Conservation (phyloP, 2,888 invertebrate genomes). For the Luperina nickerlii region DNA sequence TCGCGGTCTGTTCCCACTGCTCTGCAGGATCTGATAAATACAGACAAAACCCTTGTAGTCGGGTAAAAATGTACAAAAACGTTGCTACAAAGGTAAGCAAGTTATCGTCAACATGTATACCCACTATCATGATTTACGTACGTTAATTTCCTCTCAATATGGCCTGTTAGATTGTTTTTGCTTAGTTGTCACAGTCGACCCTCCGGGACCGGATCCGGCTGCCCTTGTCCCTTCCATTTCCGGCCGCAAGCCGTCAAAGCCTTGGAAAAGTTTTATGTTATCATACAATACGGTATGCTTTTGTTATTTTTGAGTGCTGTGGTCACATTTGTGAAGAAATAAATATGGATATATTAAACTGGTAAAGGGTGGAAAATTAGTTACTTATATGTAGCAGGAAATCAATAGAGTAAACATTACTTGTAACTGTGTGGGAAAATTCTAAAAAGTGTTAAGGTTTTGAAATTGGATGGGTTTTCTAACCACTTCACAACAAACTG, state of each 20-base stretch:
- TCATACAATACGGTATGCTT: slow-evolving; percentile 66
- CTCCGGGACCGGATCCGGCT: slow-evolving; percentile 82
- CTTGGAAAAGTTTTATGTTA: slow-evolving; percentile 76
- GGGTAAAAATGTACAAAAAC: neutral
- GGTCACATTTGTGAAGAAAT: slow-evolving; percentile 23
- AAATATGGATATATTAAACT: neutral
- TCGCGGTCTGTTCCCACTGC: neutral
- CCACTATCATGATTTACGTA: slow-evolving; percentile 82
- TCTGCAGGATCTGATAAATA: neutral
- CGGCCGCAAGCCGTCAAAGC: slow-evolving; percentile 81
- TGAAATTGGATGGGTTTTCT: neutral
- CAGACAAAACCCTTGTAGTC: too few species aligned
- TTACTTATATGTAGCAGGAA: too few species aligned
- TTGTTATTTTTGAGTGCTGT: slow-evolving; percentile 57
- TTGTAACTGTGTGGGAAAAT: neutral
- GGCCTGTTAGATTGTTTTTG: slow-evolving; percentile 74
- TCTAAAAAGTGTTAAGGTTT: neutral
- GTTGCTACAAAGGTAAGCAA: neutral
- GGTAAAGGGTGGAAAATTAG: neutral
- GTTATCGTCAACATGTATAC: slow-evolving; percentile 61
- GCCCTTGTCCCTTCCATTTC: slow-evolving; percentile 87
- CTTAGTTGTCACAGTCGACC: slow-evolving; percentile 76
- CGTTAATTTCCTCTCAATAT: slow-evolving; percentile 78
- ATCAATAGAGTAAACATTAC: neutral
- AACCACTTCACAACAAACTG: neutral